Evolutionary conservation across 1,140 invertebrate genomes (phyloP), one percentile per base, ranked within the genome.

Genomic region (Aphelenchoides fujianensis): DNA sequence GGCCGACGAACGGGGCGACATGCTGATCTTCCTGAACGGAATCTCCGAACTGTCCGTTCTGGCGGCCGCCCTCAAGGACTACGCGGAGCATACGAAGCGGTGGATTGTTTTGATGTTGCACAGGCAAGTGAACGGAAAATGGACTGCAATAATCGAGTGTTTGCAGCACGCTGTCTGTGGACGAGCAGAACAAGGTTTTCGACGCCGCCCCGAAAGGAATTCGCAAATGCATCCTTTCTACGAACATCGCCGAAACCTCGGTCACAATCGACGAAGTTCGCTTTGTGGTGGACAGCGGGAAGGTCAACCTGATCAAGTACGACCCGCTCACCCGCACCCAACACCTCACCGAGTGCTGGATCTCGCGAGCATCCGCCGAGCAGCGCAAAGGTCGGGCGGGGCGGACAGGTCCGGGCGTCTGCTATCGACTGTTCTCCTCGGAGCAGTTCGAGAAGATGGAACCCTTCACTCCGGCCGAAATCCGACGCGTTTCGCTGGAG

Each of bases 161-260:
- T 70, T 77, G 23, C 55, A 82, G 93, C 83, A 91, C 91, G 7
- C 86, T 98, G 41, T 94, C 94, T 0, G 88, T 97, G 0, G 89
- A 90, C 67, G 94, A 98, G 82, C 96, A 99, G 87, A 95, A 98
- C 85, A 97, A 96, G 86, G 92, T 97, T 3, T 98, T 98, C 85
- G 93, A 97, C 82, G 92, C 94, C 84, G 89, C 94, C n/a, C 95
- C 94, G 23, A 92, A 94, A 71, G 92, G 94, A 30, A 88, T 94
- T 0, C 87, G 96, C 72, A 99, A 99, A 86, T 98, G 95, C 84
- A 95, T 99, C 72, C 89, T 98, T 1, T 94, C 94, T 0, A 99
- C 96, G n/a, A 99, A 99, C 83, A 98, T 99, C 69, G 95, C 97
- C 0, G 97, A 99, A 88, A 98, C 97, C 0, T 98, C 95, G 2